Conservation (phyloP, 2,888 invertebrate species). For the Pseudolycoriella hygida region DNA sequence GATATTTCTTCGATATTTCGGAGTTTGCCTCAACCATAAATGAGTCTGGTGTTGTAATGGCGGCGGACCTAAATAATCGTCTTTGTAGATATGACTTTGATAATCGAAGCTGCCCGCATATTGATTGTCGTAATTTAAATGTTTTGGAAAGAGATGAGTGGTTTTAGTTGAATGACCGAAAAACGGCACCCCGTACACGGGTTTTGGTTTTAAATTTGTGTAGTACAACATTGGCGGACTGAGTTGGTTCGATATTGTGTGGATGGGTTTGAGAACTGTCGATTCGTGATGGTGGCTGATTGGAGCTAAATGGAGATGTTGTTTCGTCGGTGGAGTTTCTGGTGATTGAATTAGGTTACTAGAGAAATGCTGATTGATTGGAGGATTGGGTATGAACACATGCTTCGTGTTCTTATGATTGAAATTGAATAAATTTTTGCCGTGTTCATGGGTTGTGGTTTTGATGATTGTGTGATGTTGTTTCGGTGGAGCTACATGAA, state of each 20-base stretch:
- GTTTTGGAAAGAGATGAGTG: background rate
- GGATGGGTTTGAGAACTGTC: background rate
- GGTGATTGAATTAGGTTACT: background rate
- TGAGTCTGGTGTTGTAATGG: constrained; percentile 21
- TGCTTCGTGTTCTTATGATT: background rate
- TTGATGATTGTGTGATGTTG: background rate
- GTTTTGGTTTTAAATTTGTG: constrained; percentile 6
- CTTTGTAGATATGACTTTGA: constrained; percentile 5
- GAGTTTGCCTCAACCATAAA: constrained; percentile 23
- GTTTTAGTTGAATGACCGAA: background rate
- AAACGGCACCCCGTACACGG: constrained; percentile 9
- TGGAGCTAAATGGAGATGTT: constrained; percentile 1
- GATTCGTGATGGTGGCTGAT: background rate
- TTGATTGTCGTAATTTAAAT: background rate
- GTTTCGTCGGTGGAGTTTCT: background rate
- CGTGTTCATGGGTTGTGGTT: background rate
- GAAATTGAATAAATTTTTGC: background rate
- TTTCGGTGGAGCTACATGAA: background rate
- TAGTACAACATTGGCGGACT: background rate
- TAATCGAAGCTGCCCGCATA: constrained; percentile 5
- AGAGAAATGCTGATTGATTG: background rate
- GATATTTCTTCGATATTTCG: constrained; percentile 29
- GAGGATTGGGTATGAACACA: background rate
- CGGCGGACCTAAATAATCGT: constrained; percentile 33
- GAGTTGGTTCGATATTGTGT: constrained; percentile 1